Evolutionary conservation across 2,888 invertebrate genomes (phyloP).

Genomic region (Bombylius major): DNA sequence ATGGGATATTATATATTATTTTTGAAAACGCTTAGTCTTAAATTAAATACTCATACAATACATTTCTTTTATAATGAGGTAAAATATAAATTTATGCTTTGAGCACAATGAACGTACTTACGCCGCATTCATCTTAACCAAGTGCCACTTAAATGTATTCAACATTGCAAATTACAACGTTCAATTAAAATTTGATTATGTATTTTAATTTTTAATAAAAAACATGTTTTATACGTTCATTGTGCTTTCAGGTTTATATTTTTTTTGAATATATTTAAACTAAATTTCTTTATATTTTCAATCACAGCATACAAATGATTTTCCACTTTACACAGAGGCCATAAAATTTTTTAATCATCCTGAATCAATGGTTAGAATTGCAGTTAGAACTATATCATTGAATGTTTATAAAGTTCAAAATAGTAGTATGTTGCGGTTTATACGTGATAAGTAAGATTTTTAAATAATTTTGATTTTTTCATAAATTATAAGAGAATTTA

Average conservation of each 20-base stretch:
- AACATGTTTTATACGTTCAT: too few species aligned
- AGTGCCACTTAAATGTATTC: too few species aligned
- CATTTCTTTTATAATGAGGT: slow-evolving; percentile 98
- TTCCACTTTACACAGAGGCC: slow-evolving; percentile 96
- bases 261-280: too few species aligned
- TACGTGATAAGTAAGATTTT: slow-evolving; percentile 58
- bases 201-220: too few species aligned
- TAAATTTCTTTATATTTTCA: too few species aligned
- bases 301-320: slow-evolving; percentile 83
- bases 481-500: slow-evolving; percentile 5
- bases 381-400: slow-evolving; percentile 90
- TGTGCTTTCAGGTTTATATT: too few species aligned
- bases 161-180: too few species aligned
- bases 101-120: too few species aligned
- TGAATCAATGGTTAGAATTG: slow-evolving; percentile 98
- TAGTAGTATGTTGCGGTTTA: slow-evolving; percentile 88
- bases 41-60: slow-evolving; percentile 94
- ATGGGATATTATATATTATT: slow-evolving; percentile 99
- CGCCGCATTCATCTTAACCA: too few species aligned
- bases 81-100: neutral
- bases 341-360: slow-evolving; percentile 99
- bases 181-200: too few species aligned
- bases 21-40: slow-evolving; percentile 92
- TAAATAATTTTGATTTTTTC: neutral
- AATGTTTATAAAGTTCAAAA: slow-evolving; percentile 95